phyloP scores from a whole-genome alignment of 2,888 invertebrate genomes.

The Monochamus alternatus region DNA sequence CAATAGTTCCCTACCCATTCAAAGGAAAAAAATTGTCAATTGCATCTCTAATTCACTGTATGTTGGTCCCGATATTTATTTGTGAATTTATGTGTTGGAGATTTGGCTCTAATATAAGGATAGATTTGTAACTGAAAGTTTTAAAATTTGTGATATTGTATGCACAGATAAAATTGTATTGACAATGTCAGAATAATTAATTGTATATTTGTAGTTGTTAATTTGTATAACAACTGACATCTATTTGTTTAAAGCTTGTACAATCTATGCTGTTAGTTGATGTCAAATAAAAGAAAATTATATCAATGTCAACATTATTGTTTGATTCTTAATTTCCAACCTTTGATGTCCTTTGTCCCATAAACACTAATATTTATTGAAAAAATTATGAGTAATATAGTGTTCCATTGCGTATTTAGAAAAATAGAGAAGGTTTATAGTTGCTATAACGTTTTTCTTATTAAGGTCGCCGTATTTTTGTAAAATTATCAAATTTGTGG shows the following conservation, averaged over 20 bases:
- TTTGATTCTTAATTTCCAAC: background rate
- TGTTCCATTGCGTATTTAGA: no score
- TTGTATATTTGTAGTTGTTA: slow-evolving; percentile 67
- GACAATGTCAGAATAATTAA: slow-evolving; percentile 68
- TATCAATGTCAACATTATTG: slow-evolving; percentile 58
- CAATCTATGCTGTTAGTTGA: slow-evolving; percentile 70
- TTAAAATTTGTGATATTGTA: slow-evolving; percentile 63
- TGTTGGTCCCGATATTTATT: slow-evolving; percentile 28
- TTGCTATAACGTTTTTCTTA: no score
- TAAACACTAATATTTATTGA: no score
- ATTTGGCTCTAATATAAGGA: slow-evolving; percentile 37
- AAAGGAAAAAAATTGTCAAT: slow-evolving; percentile 14
- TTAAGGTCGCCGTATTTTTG: no score
- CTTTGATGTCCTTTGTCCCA: no score
- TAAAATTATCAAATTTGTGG: no score
- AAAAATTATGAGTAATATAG: no score
- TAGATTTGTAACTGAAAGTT: slow-evolving; percentile 41
- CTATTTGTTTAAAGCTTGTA: slow-evolving; percentile 66
- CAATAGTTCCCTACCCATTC: slow-evolving; percentile 12
- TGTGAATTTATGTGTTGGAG: slow-evolving; percentile 34
- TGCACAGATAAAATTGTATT: slow-evolving; percentile 67
- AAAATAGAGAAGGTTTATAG: no score
- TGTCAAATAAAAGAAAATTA: slow-evolving; percentile 68
- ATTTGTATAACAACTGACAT: slow-evolving; percentile 66
- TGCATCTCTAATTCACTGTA: slow-evolving; percentile 30